Evolutionary conservation across 2,113 vertebrate genomes (phyloP).

Genomic region (Oreotrochilus melanogaster): DNA sequence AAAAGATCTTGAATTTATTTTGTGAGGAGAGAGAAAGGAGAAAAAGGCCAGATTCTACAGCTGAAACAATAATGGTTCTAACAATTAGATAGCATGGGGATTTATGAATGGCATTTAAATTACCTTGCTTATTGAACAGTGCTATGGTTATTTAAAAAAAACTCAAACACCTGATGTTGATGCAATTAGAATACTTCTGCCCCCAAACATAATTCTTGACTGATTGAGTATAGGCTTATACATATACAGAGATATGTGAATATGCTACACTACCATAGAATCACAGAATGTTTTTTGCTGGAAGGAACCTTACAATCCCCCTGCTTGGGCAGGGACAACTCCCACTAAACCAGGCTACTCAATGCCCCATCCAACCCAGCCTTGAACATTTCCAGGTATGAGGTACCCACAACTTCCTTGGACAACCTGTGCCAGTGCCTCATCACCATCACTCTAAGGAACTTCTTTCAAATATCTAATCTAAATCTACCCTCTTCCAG

Average conservation of each 20-base stretch:
- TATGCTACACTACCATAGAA: not conserved
- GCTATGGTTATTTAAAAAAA: no score
- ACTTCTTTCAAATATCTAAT: no score
- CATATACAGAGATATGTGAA: not conserved
- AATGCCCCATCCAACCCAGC: no score
- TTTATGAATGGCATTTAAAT: not conserved
- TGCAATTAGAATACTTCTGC: not conserved
- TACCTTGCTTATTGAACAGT: not conserved
- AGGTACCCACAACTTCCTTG: no score
- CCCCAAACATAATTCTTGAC: not conserved
- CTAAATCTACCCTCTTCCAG: no score
- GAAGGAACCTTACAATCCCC: no score
- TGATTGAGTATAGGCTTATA: not conserved
- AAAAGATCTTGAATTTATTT: not conserved
- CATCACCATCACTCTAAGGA: no score
- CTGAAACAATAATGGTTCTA: not conserved
- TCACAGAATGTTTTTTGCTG: no score
- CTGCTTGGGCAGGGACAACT: no score
- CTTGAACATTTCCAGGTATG: no score
- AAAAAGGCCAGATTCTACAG: not conserved
- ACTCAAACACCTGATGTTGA: not conserved
- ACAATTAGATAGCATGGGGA: not conserved
- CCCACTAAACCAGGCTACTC: no score
- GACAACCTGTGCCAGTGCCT: no score
- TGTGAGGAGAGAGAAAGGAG: not conserved